Conservation (phyloP, 2,797 vertebrate genomes). For the Oophaga sylvatica region DNA sequence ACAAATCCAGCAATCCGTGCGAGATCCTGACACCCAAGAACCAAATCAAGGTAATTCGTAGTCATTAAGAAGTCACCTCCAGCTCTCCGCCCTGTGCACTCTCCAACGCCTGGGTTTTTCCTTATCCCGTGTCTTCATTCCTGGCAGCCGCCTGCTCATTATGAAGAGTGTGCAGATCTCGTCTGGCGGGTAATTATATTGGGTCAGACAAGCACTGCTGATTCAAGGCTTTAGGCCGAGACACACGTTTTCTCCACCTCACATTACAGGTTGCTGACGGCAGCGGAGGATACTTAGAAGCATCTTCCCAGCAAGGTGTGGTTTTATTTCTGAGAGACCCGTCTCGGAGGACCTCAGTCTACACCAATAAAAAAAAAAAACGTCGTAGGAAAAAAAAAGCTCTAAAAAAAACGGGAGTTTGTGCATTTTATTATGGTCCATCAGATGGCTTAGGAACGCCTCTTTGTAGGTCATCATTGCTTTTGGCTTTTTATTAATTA, state of each 20-base stretch:
- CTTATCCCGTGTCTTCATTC: constrained; percentile 13
- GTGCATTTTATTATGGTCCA: not conserved
- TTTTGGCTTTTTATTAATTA: not conserved
- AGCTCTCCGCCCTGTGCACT: not conserved
- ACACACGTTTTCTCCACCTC: constrained; percentile 19
- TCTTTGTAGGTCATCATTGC: not conserved
- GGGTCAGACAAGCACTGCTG: constrained; percentile 42
- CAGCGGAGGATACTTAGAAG: not conserved
- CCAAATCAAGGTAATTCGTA: not conserved
- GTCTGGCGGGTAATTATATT: constrained; percentile 42
- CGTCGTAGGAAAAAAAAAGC: too few relatives aligned
- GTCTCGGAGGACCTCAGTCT: constrained; percentile 3
- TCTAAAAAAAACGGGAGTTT: not conserved
- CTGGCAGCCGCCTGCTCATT: constrained; percentile 34
- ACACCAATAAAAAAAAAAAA: not conserved
- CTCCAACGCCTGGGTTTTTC: constrained; percentile 1
- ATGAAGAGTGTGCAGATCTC: constrained; percentile 1
- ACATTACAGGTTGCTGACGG: constrained; percentile 35
- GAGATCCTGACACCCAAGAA: not conserved
- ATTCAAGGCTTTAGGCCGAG: constrained; percentile 18
- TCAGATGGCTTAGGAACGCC: not conserved
- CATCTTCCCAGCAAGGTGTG: constrained; percentile 16
- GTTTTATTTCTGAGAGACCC: constrained; percentile 19
- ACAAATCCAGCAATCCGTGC: not conserved
- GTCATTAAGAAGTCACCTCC: constrained; percentile 31